Evolutionary conservation across 2,113 vertebrate genomes (phyloP), one percentile per base, ranked within the genome.

Genomic region (Mastomys coucha): DNA sequence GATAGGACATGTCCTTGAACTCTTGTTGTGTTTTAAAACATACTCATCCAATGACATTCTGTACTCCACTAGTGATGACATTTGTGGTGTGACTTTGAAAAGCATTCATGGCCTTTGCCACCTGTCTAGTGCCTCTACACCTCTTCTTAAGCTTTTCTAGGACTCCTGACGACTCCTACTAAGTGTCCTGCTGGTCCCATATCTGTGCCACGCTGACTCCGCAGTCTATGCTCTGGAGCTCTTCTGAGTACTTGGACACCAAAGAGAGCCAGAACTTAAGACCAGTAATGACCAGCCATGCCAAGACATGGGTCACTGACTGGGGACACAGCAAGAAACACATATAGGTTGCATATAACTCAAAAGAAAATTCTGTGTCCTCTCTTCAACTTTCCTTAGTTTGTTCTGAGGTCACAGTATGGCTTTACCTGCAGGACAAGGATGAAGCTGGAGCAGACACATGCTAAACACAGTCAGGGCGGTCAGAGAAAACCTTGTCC

Each of bases 21-120:
- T 89, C 39, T 11, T 24, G 33, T 80, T 92, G 76, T 91, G 26
- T 91, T 63, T 89, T 49, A 63, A n/a, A 84, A 87, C 39, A 73
- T 39, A 75, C 12, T 24, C 69, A 51, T 90, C 51, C 95, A 77
- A 94, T 42, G 85, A 28, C 17, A 72, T 86, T 45, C 4, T 0
- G 60, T 63, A 7, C 1, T 72, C 5, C n/a, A 26, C 89, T 77
- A 81, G 76, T 51, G 11, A 31, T 63, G 51, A 51, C 22, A 14
- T 36, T 92, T 75, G 73, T 31, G 5, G 88, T 88, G 91, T 91
- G 56, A 60, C 70, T 42, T 82, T 58, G 20, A 63, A 63, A 63
- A 5, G 8, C 58, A 67, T 65, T 45, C 82, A 67, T 9, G 4
- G 60, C 26, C 16, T 77, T 82, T 16, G 4, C 3, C 45, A 94